Percentiles rank a stretch among this genome's conserved stretches.
These are phyloP conservation scores for Chaetura pelagica DNA, from an alignment of 2,113 vertebrate species.

Conservation along the genomic window DNA sequence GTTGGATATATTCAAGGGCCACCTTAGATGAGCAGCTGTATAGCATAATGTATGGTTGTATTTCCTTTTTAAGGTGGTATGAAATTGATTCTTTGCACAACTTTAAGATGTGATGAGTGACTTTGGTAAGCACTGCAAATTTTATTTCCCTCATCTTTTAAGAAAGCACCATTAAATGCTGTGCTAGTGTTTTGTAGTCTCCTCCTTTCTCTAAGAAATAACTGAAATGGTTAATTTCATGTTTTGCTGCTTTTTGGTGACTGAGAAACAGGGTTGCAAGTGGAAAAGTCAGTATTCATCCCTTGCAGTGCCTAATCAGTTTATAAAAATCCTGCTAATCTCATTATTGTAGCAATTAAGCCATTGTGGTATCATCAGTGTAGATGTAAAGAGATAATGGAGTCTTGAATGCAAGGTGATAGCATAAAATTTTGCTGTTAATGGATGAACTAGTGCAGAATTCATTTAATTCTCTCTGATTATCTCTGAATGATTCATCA, in stretches of 20 bases:
- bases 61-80: neutral
- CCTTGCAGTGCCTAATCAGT: neutral
- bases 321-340: neutral
- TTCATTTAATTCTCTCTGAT: conserved; percentile 9
- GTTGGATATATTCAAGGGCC: neutral
- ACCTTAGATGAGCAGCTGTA: neutral
- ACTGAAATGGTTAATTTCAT: neutral
- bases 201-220: neutral
- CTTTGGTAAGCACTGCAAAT: neutral
- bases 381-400: neutral
- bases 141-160: neutral
- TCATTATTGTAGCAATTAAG: neutral
- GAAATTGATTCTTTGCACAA: neutral
- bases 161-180: neutral
- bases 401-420: neutral
- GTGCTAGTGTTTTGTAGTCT: neutral
- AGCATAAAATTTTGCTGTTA: neutral
- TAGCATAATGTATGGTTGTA: neutral
- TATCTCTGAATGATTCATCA: neutral
- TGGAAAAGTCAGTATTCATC: neutral
- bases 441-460: neutral
- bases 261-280: neutral
- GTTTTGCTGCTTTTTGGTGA: neutral
- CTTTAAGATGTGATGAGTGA: neutral
- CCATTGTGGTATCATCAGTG: neutral